A percentile compares a stretch with the other conserved stretches of the same genome.
These are phyloP conservation scores for Sphaeramia orbicularis DNA, from an alignment of 2,797 vertebrate genomes.

Conservation along the genomic window DNA sequence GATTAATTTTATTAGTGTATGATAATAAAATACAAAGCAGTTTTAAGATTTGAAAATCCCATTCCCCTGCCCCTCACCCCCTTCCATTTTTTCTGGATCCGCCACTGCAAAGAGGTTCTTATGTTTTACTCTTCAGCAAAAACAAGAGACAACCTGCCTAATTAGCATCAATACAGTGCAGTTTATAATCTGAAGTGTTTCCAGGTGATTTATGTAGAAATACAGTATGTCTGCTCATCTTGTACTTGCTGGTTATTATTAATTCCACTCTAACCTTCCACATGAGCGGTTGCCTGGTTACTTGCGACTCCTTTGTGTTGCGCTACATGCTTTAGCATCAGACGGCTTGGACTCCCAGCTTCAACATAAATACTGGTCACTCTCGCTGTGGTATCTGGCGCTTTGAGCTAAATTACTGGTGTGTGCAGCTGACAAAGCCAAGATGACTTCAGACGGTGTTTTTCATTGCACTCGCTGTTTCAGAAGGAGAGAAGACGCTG, in stretches of 20 bases:
- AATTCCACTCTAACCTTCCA: slow-evolving; percentile 24
- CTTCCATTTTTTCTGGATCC: too few relatives aligned
- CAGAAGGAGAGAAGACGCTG: slow-evolving; percentile 1
- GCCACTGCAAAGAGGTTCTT: too few relatives aligned
- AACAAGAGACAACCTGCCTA: too few relatives aligned
- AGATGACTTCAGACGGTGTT: slow-evolving; percentile 10
- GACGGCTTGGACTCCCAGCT: slow-evolving; percentile 15
- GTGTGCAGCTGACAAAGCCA: slow-evolving; percentile 1
- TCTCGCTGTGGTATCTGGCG: background rate
- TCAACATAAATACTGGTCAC: background rate
- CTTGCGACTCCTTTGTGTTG: slow-evolving; percentile 14
- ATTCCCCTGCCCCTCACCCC: too few relatives aligned
- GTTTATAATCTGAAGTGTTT: too few relatives aligned
- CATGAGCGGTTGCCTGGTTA: slow-evolving; percentile 69
- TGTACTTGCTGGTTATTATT: slow-evolving; percentile 47
- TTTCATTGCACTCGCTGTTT: slow-evolving; percentile 4
- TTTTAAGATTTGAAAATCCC: too few relatives aligned
- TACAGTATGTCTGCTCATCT: too few relatives aligned
- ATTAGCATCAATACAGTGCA: too few relatives aligned
- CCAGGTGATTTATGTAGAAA: too few relatives aligned
- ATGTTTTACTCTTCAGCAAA: too few relatives aligned
- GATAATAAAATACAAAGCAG: too few relatives aligned
- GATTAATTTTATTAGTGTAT: too few relatives aligned
- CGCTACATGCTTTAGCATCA: background rate
- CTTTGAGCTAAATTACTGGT: slow-evolving; percentile 5